Evolutionary conservation across 2,797 vertebrate genomes (phyloP), one percentile per base, ranked within the genome.

Genomic region (Allenopithecus nigroviridis): DNA sequence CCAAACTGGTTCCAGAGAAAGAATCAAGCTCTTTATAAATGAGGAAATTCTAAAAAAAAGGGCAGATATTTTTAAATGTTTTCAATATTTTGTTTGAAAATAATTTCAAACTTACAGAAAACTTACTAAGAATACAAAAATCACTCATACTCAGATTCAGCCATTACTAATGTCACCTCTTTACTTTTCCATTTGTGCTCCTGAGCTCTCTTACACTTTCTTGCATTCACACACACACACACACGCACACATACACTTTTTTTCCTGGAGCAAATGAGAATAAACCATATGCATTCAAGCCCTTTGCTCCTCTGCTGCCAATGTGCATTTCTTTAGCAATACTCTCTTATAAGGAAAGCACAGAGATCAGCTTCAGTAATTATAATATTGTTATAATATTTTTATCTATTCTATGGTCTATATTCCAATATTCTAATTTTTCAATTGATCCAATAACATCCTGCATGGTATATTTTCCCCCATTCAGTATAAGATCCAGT

Each of bases 71-170:
- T 97, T 89, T 55, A 64, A 89, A 92, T 36, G 57, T 81, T 95
- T 86, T 86, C 87, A 92, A 84, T 90, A 92, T 76, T 96, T 93
- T 94, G n/a, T 83, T 70, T 93, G 48, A 33, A 93, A 94, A 92
- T 92, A 81, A 91, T 78, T 93, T 88, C 48, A 93, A 76, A 83
- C 24, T 74, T 86, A 76, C 3, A 87, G 39, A 92, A 75, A 94
- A 91, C 33, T 39, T 96, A 17, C 16, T 33, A 90, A 76, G 53
- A 89, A 95, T 26, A 84, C 28, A 97, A 78, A 88, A 80, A 84
- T 16, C 30, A 84, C 46, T 57, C 61, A 79, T 2, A 68, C 12
- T 21, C 43, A 90, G 39, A 53, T 2, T 78, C 24, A 21, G 36
- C n/a, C 39, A 26, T 26, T 53, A 50, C 74, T 70, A 89, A 83